Conservation (phyloP, 2,797 vertebrate species). For the Caiman crocodilus region DNA sequence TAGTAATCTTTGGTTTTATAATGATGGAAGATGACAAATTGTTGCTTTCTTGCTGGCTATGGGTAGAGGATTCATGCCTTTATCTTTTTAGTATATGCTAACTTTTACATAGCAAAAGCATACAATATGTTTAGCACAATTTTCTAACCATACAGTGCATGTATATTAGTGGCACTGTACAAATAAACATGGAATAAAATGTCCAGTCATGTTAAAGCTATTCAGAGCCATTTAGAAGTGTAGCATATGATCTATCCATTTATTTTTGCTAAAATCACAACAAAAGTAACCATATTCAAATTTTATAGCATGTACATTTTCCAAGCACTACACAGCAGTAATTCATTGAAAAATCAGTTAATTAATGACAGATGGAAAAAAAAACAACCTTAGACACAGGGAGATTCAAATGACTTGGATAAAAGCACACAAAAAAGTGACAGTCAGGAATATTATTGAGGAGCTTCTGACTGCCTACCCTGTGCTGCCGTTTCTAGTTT, state of each 20-base stretch:
- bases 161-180: background rate
- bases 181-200: background rate
- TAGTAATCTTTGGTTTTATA: background rate
- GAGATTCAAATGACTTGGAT: constrained; percentile 31
- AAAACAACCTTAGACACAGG: constrained; percentile 3
- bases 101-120: background rate
- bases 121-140: background rate
- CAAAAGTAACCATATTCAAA: background rate
- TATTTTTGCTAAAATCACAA: background rate
- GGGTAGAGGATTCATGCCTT: background rate
- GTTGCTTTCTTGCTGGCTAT: too few relatives aligned
- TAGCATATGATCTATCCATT: background rate
- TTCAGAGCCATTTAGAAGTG: background rate
- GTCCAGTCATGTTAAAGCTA: background rate
- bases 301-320: constrained; percentile 3
- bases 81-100: background rate
- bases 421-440: constrained; percentile 17
- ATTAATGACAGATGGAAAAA: constrained; percentile 48
- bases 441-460: constrained; percentile 49
- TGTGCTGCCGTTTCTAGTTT: background rate
- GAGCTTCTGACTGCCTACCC: constrained; percentile 24
- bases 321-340: background rate
- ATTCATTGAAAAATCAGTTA: constrained; percentile 30
- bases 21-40: background rate
- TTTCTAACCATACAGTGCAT: background rate